Evolutionary conservation across 2,797 vertebrate genomes (phyloP), one percentile per base, ranked within the genome.

Genomic region (Rousettus madagascariensis): DNA sequence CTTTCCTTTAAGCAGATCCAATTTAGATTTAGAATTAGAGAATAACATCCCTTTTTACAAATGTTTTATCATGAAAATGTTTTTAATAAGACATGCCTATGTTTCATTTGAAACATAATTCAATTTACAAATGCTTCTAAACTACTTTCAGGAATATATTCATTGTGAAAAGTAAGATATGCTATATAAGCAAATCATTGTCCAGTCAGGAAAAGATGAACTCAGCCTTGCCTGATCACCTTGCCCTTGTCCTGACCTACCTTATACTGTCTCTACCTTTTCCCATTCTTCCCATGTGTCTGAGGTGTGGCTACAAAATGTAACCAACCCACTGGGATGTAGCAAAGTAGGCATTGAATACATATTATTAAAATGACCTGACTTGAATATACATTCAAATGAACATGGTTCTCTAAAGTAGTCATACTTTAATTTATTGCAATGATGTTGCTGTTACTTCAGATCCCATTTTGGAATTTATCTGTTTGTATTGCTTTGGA

Each of bases 391-490:
- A 43, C 49, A 77, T 90, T 77, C 85, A 91, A 96, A 80, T 86
- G 77, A 88, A 46, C 17, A 86, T 53, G 59, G n/a, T 71, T 74
- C 65, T 95, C 51, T 77, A 89, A 94, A 93, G 80, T 74, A 92
- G 75, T 75, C 74, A 79, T 49, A 33, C 59, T 94, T 71, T 71
- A 94, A 97, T 95, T 77, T 85, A 90, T 96, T 87, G 12, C 71
- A 63, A 66, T 51, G 74, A 94, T 96, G 78, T 71, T 53, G 51
- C 43, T 90, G 49, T 86, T 94, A 94, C 71, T 94, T 95, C 91
- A 95, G 95, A 93, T 22, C 3, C 53, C 36, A 90, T 95, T 95
- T 97, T 97, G 74, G 49, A 87, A 91, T 92, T 74, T 96, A 93
- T 69, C 85, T 95, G 74, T 82, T 91, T 94, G 92, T 91, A 93